Percentiles rank a stretch among this genome's conserved stretches.
Conservation (phyloP, 2,888 invertebrate genomes). For the Eupithecia dodoneata region DNA sequence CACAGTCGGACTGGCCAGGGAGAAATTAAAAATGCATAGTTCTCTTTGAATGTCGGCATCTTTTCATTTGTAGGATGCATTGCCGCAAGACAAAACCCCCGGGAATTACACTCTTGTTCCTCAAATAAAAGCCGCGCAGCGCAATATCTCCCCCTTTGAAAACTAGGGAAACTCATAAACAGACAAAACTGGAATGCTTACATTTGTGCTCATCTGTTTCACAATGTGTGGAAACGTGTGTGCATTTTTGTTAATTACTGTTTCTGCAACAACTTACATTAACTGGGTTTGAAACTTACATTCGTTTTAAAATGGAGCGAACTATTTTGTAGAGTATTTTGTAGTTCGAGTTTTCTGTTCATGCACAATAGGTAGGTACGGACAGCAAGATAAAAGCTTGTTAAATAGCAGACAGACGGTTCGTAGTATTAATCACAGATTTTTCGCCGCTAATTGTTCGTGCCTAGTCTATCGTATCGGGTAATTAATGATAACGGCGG, state of each 20-base stretch:
- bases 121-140: conserved; percentile 72
- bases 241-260: conserved; percentile 45
- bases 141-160: conserved; percentile 79
- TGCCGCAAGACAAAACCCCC: conserved; percentile 78
- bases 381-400: conserved; percentile 32
- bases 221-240: conserved; percentile 53
- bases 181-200: conserved; percentile 68
- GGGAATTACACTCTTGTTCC: conserved; percentile 79
- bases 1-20: conserved; percentile 55
- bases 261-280: conserved; percentile 21
- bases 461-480: conserved; percentile 44
- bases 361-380: conserved; percentile 10
- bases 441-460: conserved; percentile 51
- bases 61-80: conserved; percentile 76
- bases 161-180: conserved; percentile 75
- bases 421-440: conserved; percentile 43
- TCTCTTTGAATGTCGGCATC: conserved; percentile 72
- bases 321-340: neutral
- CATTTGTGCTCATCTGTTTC: conserved; percentile 60
- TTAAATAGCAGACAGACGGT: conserved; percentile 23
- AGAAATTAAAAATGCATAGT: conserved; percentile 75
- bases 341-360: neutral
- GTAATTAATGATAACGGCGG: conserved; percentile 49
- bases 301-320: neutral
- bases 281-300: neutral